A percentile compares a stretch with the other conserved stretches of the same genome.
These are phyloP conservation scores for Cheilosia impressa DNA, from an alignment of 2,888 invertebrate genomes.

Conservation along the genomic window DNA sequence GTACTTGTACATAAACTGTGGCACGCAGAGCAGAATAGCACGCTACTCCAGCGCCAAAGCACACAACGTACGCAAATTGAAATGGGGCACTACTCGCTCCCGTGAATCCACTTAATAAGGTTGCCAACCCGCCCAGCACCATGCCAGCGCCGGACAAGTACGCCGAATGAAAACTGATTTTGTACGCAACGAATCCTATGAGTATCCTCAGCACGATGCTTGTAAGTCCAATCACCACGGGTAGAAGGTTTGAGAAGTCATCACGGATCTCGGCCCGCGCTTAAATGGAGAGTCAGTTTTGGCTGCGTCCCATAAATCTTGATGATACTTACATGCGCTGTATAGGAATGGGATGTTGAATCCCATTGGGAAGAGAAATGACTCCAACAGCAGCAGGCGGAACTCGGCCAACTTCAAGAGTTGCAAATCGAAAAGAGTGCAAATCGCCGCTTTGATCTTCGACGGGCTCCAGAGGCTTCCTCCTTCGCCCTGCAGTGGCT, in stretches of 20 bases:
- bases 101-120: conserved; percentile 88
- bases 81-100: conserved; percentile 80
- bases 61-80: conserved; percentile 78
- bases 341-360: conserved; percentile 92
- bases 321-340: conserved; percentile 81
- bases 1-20: conserved; percentile 89
- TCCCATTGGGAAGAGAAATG: conserved; percentile 90
- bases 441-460: conserved; percentile 76
- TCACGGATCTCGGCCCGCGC: conserved; percentile 84
- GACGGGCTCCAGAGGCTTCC: conserved; percentile 45
- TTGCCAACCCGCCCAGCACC: conserved; percentile 84
- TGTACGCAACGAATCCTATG: conserved; percentile 79
- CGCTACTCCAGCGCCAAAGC: conserved; percentile 84
- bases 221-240: conserved; percentile 87
- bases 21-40: conserved; percentile 90
- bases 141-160: conserved; percentile 79
- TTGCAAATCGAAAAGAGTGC: conserved; percentile 78
- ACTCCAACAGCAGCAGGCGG: conserved; percentile 81
- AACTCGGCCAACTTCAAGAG: conserved; percentile 80
- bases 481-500: background rate
- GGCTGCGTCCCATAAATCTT: background rate
- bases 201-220: conserved; percentile 85
- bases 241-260: conserved; percentile 69
- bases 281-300: conserved; percentile 67
- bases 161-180: conserved; percentile 76